Evolutionary conservation across 2,113 vertebrate genomes (phyloP).

Genomic region (Martes martes): DNA sequence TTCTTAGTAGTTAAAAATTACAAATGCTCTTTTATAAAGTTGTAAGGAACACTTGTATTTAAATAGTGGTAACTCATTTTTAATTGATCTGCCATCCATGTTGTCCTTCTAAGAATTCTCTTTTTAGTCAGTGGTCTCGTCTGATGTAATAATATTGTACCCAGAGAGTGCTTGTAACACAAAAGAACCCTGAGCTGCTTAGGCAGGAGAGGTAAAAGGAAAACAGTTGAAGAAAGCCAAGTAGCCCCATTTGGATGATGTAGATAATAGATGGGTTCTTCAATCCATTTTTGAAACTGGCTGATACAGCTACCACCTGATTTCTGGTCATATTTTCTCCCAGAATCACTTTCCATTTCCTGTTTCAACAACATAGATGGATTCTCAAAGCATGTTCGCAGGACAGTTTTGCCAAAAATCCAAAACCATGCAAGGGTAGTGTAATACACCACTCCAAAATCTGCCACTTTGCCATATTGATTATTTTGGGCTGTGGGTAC

Average conservation of each 20-base stretch:
- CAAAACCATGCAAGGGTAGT: not conserved
- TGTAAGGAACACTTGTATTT: not conserved
- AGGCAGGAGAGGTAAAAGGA: not conserved
- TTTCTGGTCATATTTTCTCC: not conserved
- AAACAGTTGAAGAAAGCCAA: not conserved
- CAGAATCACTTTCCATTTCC: not conserved
- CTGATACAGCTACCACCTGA: not conserved
- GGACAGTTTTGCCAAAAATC: not conserved
- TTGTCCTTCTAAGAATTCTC: not conserved
- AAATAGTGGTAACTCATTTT: not conserved
- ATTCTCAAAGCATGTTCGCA: not conserved
- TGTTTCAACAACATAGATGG: not conserved
- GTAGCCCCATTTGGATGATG: rapidly evolving
- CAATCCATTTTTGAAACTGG: not conserved
- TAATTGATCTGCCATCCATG: not conserved
- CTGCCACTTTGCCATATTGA: not conserved
- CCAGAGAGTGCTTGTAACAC: not conserved
- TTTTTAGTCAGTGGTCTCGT: not conserved
- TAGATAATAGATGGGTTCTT: not conserved
- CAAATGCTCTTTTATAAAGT: not conserved
- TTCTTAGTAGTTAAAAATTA: not conserved
- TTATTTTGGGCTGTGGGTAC: not conserved
- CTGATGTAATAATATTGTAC: not conserved
- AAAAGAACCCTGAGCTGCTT: not conserved
- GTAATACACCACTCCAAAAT: not conserved